Percentiles rank a stretch among this genome's conserved stretches.
Conservation (phyloP, 2,797 vertebrate genomes). For the Simalia tracyae region DNA sequence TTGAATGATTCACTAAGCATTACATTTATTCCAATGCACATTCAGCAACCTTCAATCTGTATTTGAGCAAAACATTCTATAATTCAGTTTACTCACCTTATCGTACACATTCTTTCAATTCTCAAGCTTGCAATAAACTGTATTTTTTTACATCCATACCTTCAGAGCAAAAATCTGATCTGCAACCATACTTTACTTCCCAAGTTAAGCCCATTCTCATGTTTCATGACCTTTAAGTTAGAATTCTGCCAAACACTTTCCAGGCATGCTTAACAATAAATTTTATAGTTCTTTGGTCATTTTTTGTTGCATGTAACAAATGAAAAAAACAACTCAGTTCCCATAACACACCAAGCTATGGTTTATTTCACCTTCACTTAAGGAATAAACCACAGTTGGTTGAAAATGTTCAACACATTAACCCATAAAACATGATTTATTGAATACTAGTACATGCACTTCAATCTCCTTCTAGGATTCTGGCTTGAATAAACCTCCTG, state of each 20-base stretch:
- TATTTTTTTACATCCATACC: neutral
- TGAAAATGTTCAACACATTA: neutral
- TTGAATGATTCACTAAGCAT: neutral
- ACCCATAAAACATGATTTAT: neutral
- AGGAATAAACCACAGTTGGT: neutral
- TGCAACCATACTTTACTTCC: neutral
- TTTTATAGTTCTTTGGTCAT: neutral
- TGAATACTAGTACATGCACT: neutral
- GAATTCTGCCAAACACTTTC: neutral
- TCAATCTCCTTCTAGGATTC: neutral
- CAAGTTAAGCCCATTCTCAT: neutral
- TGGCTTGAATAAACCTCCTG: neutral
- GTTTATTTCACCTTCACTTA: neutral
- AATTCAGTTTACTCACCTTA: neutral
- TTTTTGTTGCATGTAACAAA: neutral
- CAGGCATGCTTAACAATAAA: neutral
- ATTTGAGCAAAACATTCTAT: neutral
- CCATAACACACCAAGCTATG: neutral
- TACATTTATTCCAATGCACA: neutral
- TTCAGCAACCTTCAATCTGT: neutral
- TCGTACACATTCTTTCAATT: neutral
- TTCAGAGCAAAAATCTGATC: neutral
- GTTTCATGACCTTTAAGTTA: neutral
- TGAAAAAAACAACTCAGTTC: neutral
- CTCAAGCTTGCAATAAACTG: neutral